These are phyloP conservation scores for Fulica atra DNA, from an alignment of 2,113 vertebrate genomes.

Conservation along the genomic window DNA sequence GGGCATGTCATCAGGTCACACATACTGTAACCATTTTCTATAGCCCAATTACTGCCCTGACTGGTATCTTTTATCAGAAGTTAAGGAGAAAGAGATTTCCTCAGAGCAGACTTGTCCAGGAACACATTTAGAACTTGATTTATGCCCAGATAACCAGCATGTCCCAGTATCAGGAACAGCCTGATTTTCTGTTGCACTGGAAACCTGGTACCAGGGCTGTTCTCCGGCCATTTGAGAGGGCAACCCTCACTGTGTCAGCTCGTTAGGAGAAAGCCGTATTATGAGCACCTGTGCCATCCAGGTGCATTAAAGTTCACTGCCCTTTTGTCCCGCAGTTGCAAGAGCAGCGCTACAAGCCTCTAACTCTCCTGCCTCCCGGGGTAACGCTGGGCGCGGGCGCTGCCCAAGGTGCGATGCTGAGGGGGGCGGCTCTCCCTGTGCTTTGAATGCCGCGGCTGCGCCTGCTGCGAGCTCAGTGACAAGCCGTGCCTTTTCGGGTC, in stretches of 20 bases:
- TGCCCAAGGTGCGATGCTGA: neutral
- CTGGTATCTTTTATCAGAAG: neutral
- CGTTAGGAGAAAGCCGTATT: neutral
- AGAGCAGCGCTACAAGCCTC: fast-evolving
- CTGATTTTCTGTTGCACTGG: neutral
- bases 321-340: neutral
- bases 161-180: fast-evolving
- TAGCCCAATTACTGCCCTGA: neutral
- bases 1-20: neutral
- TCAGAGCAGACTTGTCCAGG: neutral
- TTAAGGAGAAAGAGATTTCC: neutral
- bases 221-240: neutral
- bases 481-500: too few relatives aligned
- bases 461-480: fast-evolving
- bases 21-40: neutral
- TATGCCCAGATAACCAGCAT: neutral
- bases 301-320: neutral
- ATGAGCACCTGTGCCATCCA: neutral
- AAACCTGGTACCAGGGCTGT: neutral
- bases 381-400: fast-evolving
- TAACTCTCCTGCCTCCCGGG: fast-evolving
- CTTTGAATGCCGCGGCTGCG: fast-evolving
- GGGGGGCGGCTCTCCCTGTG: fast-evolving
- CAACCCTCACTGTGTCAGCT: fast-evolving
- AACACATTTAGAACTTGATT: neutral